Base-by-base conservation (phyloP, 2,888 invertebrate genomes). In the Rhogogaster chlorosoma region DNA sequence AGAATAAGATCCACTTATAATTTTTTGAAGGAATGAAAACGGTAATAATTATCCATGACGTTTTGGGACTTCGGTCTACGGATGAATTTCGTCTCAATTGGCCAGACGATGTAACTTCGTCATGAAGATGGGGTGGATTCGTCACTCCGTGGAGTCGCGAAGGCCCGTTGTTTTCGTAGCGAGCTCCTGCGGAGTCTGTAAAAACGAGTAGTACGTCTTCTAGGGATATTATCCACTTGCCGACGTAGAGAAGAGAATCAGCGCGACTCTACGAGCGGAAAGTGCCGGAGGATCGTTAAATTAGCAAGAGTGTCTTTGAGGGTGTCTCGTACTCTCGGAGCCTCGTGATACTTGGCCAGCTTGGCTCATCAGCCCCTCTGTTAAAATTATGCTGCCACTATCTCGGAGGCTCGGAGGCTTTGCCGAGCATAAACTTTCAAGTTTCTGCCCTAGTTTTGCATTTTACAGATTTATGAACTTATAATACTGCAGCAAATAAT, bases 271-370 rank as follows among this genome's bases (percentile, higher is more conserved):
- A 67, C 67, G 67, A 83, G 83, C 83, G 83, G 67, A 83, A 83
- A 83, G 83, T 83, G 83, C 67, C 70, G 91, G 92, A 93, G 92
- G 93, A 93, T 93, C 93, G 92, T 93, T 93, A 93, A 93, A 93
- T 93, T 93, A 93, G 92, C 91, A 90, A 89, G 90, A 92, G 92
- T 92, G 91, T 92, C 93, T 92, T 93, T 91, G 92, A 93, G 92
- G 90, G 89, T 90, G 89, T 89, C 90, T 91, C 89, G 89, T 89
- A 82, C 83, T 83, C 83, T 67, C 83, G 38, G 67, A 42, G 83
- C 61, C 83, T 64, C 70, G 45, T 80, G 38, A 38, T 70, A 90
- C 91, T 89, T 89, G 89, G 90, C 89, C 89, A 90, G 89, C 92
- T 90, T 67, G 87, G 86, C 91, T 90, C 92, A 91, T 92, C 92